Percentiles rank a stretch among this genome's conserved stretches.
These are phyloP conservation scores for Solenopsis fugax DNA, from an alignment of 1,140 invertebrate species.

Conservation along the genomic window DNA sequence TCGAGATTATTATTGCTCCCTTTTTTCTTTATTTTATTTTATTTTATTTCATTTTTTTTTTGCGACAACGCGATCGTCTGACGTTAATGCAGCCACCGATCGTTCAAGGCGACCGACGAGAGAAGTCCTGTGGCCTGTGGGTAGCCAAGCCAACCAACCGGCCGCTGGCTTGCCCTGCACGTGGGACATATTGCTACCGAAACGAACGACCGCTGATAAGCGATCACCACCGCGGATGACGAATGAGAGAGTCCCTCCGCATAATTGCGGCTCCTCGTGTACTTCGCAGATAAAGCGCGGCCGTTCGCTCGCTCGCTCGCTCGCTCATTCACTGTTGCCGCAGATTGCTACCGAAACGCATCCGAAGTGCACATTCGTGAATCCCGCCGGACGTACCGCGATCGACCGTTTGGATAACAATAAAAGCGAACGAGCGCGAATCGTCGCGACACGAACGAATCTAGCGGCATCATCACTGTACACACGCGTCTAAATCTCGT, in stretches of 20 bases:
- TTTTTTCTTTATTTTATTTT: background rate
- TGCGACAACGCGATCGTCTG: constrained; percentile 59
- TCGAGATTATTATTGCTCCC: constrained; percentile 65
- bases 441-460: background rate
- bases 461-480: background rate
- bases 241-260: constrained; percentile 60
- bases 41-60: background rate
- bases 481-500: background rate
- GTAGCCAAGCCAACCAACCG: constrained; percentile 35
- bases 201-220: constrained; percentile 67
- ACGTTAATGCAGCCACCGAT: constrained; percentile 68
- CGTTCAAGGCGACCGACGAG: constrained; percentile 36
- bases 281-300: constrained; percentile 52
- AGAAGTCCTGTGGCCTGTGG: constrained; percentile 38
- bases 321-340: background rate
- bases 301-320: constrained; percentile 12
- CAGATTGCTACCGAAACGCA: constrained; percentile 48
- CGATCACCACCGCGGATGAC: constrained; percentile 58
- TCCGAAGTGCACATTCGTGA: background rate
- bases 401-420: constrained; percentile 47
- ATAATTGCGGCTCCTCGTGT: constrained; percentile 59
- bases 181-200: constrained; percentile 64
- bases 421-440: background rate
- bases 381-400: background rate
- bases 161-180: constrained; percentile 32